Evolutionary conservation across 2,888 invertebrate genomes (phyloP).

Genomic region (Agrypnus murinus): DNA sequence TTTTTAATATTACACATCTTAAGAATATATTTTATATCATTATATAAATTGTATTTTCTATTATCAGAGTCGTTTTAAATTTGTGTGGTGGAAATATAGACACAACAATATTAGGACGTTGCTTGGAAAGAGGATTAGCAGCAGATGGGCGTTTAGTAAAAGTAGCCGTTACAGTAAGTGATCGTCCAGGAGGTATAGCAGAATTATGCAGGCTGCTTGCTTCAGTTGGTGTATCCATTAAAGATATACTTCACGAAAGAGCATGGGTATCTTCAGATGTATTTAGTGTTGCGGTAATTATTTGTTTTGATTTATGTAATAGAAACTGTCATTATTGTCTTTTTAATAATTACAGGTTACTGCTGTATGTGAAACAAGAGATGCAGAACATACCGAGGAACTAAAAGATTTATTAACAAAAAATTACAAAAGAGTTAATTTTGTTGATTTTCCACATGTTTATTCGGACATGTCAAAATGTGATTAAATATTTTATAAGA

Average conservation of each 20-base stretch:
- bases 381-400: constrained; percentile 83
- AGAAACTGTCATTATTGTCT: constrained; percentile 61
- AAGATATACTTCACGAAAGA: constrained; percentile 96
- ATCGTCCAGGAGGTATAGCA: constrained; percentile 91
- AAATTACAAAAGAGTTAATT: constrained; percentile 75
- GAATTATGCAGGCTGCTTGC: constrained; percentile 87
- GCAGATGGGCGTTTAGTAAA: constrained; percentile 87
- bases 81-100: constrained; percentile 95
- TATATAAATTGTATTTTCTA: too few species aligned
- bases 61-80: constrained; percentile 84
- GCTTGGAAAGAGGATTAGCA: constrained; percentile 90
- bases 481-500: neutral
- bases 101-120: constrained; percentile 91
- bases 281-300: constrained; percentile 80
- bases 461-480: constrained; percentile 18
- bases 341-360: constrained; percentile 79
- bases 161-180: constrained; percentile 86
- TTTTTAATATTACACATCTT: too few species aligned
- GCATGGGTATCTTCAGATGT: constrained; percentile 95
- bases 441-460: constrained; percentile 66
- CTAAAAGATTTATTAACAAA: constrained; percentile 75
- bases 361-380: constrained; percentile 92
- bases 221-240: constrained; percentile 89
- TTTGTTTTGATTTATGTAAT: neutral
- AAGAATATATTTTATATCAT: too few species aligned